Conservation (phyloP, 2,113 vertebrate genomes). For the Prunella himalayana region DNA sequence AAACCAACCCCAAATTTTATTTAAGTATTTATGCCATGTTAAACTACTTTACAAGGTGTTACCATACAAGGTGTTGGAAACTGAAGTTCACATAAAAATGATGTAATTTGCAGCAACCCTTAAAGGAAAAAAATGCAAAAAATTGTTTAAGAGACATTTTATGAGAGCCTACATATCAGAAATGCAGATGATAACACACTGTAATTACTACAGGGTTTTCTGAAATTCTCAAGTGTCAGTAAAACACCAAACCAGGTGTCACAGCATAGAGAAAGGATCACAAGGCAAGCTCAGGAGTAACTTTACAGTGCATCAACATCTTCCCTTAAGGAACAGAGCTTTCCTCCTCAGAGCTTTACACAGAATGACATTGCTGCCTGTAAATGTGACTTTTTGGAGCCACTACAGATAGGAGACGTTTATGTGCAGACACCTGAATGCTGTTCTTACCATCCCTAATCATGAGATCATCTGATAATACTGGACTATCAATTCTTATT, state of each 20-base stretch:
- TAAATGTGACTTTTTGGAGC: not conserved
- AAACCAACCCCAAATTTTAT: not conserved
- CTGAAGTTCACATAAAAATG: not conserved
- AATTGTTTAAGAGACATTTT: not conserved
- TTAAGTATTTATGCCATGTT: not conserved
- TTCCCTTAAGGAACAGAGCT: not conserved
- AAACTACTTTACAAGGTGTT: constrained; percentile 31
- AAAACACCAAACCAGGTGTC: not conserved
- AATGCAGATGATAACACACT: not conserved
- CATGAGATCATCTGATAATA: not conserved
- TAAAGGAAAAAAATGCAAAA: not conserved
- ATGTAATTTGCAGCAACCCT: not conserved
- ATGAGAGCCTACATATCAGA: not conserved
- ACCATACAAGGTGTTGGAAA: not conserved
- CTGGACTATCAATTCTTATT: not conserved
- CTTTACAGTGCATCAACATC: not conserved
- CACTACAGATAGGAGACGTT: not conserved
- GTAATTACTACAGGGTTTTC: not conserved
- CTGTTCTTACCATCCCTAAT: not conserved
- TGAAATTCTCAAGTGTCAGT: not conserved
- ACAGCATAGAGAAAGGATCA: not conserved
- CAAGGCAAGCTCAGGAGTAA: not conserved
- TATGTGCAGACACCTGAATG: not conserved
- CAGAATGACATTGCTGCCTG: not conserved
- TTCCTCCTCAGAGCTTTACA: not conserved